These are phyloP conservation scores for Hylyphantes graminicola DNA, from an alignment of 1,140 invertebrate species.

Conservation along the genomic window DNA sequence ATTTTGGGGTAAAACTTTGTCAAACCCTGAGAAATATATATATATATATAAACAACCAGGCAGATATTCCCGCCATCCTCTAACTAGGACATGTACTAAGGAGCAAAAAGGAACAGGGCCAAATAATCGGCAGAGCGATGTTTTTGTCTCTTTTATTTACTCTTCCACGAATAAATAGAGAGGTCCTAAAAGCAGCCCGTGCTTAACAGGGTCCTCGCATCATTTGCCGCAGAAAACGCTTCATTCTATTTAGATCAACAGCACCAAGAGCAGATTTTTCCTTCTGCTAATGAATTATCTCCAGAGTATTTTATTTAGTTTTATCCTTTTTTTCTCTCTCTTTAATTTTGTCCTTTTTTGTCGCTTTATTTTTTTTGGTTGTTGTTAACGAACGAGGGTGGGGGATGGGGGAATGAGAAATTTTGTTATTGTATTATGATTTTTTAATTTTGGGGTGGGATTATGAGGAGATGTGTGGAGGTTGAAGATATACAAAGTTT, in stretches of 20 bases:
- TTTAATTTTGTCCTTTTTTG: not conserved
- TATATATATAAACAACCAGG: too few relatives aligned
- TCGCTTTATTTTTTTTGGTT: not conserved
- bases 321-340: not conserved
- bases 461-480: not conserved
- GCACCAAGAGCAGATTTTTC: slow-evolving; percentile 38
- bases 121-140: not conserved
- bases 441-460: not conserved
- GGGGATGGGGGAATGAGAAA: not conserved
- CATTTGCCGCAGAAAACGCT: slow-evolving; percentile 41
- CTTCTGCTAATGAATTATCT: slow-evolving; percentile 48
- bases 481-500: not conserved
- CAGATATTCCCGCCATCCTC: too few relatives aligned
- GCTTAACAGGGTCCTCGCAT: slow-evolving; percentile 37
- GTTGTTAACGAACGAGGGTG: slow-evolving; percentile 19
- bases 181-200: not conserved
- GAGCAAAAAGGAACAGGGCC: too few relatives aligned
- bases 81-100: too few relatives aligned
- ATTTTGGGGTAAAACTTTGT: too few relatives aligned
- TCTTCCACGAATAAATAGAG: slow-evolving; percentile 51
- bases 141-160: slow-evolving; percentile 52
- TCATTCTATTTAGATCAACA: slow-evolving; percentile 55
- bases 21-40: too few relatives aligned
- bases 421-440: slow-evolving; percentile 19
- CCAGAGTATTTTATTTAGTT: slow-evolving; percentile 16